Conservation (phyloP, 2,888 invertebrate genomes). For the Nemurella pictetii region DNA sequence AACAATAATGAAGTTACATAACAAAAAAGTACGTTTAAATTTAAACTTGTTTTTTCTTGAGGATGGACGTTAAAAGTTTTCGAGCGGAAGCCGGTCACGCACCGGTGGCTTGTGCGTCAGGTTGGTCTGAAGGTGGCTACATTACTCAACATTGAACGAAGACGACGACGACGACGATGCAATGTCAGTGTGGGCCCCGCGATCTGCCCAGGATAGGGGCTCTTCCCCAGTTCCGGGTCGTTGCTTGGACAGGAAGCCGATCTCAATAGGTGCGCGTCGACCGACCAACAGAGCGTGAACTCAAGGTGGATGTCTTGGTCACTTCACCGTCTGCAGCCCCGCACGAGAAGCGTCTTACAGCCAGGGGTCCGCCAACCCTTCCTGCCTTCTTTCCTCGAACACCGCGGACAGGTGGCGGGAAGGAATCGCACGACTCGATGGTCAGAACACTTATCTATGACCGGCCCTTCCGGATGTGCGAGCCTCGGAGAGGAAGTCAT, state of each 20-base stretch:
- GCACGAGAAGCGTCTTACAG: background rate
- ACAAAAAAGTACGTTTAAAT: background rate
- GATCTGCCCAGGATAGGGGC: background rate
- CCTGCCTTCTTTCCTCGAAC: background rate
- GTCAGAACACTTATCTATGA: too few relatives aligned
- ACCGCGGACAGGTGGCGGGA: background rate
- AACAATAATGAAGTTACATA: background rate
- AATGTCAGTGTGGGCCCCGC: background rate
- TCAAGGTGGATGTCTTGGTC: background rate
- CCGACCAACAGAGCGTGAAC: background rate
- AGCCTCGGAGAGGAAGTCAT: background rate
- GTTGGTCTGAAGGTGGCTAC: background rate
- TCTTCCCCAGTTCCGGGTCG: conserved; percentile 15
- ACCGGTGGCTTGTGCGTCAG: conserved; percentile 6
- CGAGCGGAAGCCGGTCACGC: conserved; percentile 25
- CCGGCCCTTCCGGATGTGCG: background rate
- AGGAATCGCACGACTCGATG: background rate
- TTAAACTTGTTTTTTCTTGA: background rate
- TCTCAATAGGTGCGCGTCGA: background rate
- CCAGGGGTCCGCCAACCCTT: background rate
- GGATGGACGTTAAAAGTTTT: background rate
- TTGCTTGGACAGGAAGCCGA: conserved; percentile 9
- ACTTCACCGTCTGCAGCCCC: background rate
- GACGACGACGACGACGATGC: background rate
- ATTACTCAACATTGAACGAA: background rate